Evolutionary conservation across 2,888 invertebrate genomes (phyloP), one percentile per base, ranked within the genome.

Genomic region (Nomada goodeniana): DNA sequence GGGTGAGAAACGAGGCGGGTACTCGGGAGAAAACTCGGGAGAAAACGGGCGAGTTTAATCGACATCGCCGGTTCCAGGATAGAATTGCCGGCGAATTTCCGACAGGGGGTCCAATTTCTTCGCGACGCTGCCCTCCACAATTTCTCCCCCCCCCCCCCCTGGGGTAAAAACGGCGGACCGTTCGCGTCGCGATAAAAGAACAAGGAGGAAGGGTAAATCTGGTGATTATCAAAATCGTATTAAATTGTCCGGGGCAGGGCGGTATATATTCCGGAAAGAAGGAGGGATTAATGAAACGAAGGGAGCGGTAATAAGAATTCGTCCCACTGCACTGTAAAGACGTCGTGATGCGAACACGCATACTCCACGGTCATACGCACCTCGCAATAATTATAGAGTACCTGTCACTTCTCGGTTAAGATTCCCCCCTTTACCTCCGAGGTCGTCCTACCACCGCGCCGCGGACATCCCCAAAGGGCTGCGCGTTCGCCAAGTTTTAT

Each of bases 301-400:
- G 60, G 47, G 57, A 63, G 53, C 23, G 59, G 79, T 81, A 88
- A 89, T 83, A 76, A 82, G 79, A 89, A 85, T 86, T 82, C 76
- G 88, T 86, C 82, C 84, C 88, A 86, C 80, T 84, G 42, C 7
- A 15, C 13, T 47, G 47, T 47, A 47, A 87, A 89, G 89, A 89
- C 88, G 89, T 86, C 89, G 86, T 84, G 89, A 90, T 86, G 89
- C 89, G 75, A 76, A 67, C 71, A 82, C 80, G 73, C 73, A 76
- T 70, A 68, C 77, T 80, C 77, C 74, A 59, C 90, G 91, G 89
- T 91, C 91, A 91, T 92, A 91, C 86, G 87, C 85, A 84, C 78
- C 86, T 82, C 76, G 80, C 80, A 78, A 86, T 89, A 90, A 89
- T 89, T 85, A 79, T 82, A 85, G 74, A 83, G 78, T 87, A 79